Percentiles rank a stretch among this genome's conserved stretches.
These are phyloP conservation scores for Globodera ellingtonae DNA, from an alignment of 1,140 invertebrate genomes.

Conservation along the genomic window DNA sequence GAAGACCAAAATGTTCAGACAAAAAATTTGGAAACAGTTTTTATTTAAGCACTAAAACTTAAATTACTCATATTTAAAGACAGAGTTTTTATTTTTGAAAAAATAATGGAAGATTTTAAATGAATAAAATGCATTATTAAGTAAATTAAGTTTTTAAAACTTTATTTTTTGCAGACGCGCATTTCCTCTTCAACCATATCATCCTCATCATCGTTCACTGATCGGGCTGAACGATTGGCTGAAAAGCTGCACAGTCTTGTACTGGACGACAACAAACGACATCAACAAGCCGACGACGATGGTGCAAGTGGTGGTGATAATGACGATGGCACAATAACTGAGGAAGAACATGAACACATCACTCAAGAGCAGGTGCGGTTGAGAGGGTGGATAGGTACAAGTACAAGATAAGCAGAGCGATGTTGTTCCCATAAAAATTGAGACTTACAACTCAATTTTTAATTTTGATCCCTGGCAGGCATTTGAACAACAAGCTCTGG, in stretches of 20 bases:
- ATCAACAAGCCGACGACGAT: neutral
- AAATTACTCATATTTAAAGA: too few species aligned
- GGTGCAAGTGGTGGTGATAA: neutral
- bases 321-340: slow-evolving; percentile 7
- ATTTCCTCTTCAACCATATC: slow-evolving; percentile 4
- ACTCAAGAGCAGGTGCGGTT: too few species aligned
- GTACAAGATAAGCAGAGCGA: too few species aligned
- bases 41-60: too few species aligned
- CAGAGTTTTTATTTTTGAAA: too few species aligned
- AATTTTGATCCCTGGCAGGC: neutral
- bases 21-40: too few species aligned
- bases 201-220: slow-evolving; percentile 13
- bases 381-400: too few species aligned
- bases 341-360: too few species aligned
- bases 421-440: neutral
- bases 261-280: slow-evolving; percentile 15
- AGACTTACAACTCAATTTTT: neutral
- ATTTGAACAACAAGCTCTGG: slow-evolving; percentile 24
- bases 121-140: too few species aligned
- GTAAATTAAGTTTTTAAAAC: too few species aligned
- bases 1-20: too few species aligned
- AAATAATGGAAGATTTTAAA: too few species aligned
- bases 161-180: neutral
- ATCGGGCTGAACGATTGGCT: slow-evolving; percentile 8
- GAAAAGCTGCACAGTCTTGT: slow-evolving; percentile 32